Evolutionary conservation across 2,797 vertebrate species (phyloP), one percentile per base, ranked within the genome.

Genomic region (Knipowitschia caucasica): DNA sequence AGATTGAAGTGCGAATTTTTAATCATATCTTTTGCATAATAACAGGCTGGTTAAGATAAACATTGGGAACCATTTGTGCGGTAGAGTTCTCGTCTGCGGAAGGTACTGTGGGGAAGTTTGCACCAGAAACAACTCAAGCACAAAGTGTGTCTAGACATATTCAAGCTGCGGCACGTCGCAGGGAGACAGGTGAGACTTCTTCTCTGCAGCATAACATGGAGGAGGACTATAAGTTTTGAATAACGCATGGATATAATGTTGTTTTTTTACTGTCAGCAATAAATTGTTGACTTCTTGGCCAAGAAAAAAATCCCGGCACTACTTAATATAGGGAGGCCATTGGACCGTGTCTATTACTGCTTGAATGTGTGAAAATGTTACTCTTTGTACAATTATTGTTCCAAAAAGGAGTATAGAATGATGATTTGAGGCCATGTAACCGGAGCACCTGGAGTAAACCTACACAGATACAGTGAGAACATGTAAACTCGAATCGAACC

Each of bases 81-180:
- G 46, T 23, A 24, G 8, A 26, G 55, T 39, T 3, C 4, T 24
- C 5, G 20, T 79, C 5, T 69, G 24, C 78, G 79, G 51, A 68
- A 89, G 87, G 59, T 3, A 65, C 54, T 52, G 53, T 56, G 61
- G 70, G 42, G 52, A 77, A 51, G 61, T 90, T 78, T 93, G 91
- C 84, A 80, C 91, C 81, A 90, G 92, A 87, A 92, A 90, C 86
- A 83, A 85, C 82, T 86, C 87, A 91, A 79, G 90, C 88, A 75
- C 90, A 93, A 86, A 90, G 85, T 83, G 84, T 94, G 85, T 92
- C 92, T 83, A 92, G 89, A 89, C 92, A 91, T 78, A 89, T 93
- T 71, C 86, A 81, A 85, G 91, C 90, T 77, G 93, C 89, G 82
- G 86, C 91, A 80, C 86, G 89, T 82, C 92, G 92, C 12, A 89